These are phyloP conservation scores for Nycticebus coucang DNA, from an alignment of 2,113 vertebrate species.

Conservation along the genomic window DNA sequence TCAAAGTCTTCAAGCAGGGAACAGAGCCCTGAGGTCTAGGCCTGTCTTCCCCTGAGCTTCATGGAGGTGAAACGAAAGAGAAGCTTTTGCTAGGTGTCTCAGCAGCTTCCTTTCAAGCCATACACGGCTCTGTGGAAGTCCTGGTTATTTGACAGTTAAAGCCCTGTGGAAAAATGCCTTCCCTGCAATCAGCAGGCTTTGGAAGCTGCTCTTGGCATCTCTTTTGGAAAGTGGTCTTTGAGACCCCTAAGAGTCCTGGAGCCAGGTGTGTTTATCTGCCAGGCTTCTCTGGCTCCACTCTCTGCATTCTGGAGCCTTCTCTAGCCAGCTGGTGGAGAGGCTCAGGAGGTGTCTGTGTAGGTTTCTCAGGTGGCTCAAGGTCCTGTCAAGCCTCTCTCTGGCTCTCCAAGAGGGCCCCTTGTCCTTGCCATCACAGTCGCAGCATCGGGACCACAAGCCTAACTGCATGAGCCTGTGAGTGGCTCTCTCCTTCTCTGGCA, in stretches of 20 bases:
- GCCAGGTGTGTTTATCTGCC: rapidly evolving
- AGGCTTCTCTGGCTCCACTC: too few species aligned
- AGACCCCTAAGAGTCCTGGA: background rate
- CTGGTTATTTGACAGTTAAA: background rate
- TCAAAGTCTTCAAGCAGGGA: background rate
- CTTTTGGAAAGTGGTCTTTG: background rate
- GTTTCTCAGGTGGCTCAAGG: background rate
- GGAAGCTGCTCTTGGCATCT: background rate
- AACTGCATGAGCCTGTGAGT: background rate
- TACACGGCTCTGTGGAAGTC: background rate
- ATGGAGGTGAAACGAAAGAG: background rate
- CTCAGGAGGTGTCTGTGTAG: background rate
- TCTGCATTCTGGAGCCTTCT: background rate
- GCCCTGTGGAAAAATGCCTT: background rate
- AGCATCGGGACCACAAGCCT: rapidly evolving
- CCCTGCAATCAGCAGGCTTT: background rate
- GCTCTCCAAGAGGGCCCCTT: background rate
- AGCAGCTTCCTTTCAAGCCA: background rate
- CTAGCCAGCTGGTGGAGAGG: background rate
- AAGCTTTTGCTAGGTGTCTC: background rate
- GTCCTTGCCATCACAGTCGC: too few species aligned
- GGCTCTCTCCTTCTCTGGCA: background rate
- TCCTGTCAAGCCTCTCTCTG: too few species aligned
- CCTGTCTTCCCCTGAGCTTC: background rate
- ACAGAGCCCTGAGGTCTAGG: background rate